phyloP scores from a whole-genome alignment of 2,888 invertebrate species.

The Hecatera dysodea region DNA sequence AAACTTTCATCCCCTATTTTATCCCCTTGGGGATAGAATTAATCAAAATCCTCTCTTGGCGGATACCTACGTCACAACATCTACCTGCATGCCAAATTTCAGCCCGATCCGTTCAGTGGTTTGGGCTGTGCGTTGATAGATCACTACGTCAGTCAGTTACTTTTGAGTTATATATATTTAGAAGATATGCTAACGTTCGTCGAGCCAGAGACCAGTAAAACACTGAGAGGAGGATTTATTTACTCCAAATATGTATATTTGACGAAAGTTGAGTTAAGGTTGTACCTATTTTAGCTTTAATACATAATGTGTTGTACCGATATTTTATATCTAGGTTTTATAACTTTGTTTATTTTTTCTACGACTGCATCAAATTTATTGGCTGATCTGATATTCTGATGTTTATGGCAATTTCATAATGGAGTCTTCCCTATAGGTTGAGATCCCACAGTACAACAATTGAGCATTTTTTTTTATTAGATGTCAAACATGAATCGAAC shows the following conservation, averaged over 20 bases:
- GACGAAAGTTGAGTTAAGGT: slow-evolving; percentile 1
- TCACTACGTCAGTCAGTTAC: no score
- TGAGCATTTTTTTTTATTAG: no score
- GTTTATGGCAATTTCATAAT: neutral
- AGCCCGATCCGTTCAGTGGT: no score
- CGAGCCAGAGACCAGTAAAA: neutral
- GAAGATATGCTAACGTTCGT: slow-evolving; percentile 5
- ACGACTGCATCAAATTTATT: neutral
- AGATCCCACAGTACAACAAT: neutral
- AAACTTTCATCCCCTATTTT: no score
- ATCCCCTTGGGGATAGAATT: no score
- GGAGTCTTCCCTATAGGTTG: neutral
- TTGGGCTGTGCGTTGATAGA: no score
- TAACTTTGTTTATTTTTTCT: neutral
- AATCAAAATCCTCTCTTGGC: no score
- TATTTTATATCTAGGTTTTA: slow-evolving; percentile 8
- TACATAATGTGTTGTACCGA: no score
- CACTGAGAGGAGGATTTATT: slow-evolving; percentile 1
- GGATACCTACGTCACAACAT: no score
- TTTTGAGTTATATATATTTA: no score
- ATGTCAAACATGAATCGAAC: no score
- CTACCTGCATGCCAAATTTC: no score
- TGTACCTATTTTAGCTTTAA: neutral
- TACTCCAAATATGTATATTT: slow-evolving; percentile 28
- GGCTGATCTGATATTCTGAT: neutral